Percentiles rank a stretch among this genome's conserved stretches.
These are phyloP conservation scores for Lysandra bellargus DNA, from an alignment of 2,888 invertebrate genomes.

Conservation along the genomic window DNA sequence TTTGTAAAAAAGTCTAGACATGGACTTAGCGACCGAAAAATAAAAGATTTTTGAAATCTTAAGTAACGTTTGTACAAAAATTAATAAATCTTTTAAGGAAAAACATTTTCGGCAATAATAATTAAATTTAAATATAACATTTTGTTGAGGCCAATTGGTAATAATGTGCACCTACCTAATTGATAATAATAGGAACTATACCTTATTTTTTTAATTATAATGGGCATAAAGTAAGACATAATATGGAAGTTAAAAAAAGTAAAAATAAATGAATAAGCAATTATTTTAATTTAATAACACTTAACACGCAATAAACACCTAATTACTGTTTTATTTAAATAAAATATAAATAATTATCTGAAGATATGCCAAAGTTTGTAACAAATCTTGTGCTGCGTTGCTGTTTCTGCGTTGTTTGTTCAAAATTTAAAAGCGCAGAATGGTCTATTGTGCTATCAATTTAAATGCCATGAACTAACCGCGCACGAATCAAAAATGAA, in stretches of 20 bases:
- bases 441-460: too few relatives aligned
- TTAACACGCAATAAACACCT: not conserved
- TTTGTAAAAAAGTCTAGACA: not conserved
- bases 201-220: not conserved
- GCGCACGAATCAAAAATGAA: too few relatives aligned
- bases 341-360: not conserved
- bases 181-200: too few relatives aligned
- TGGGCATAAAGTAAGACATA: too few relatives aligned
- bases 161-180: too few relatives aligned
- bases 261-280: not conserved
- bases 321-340: not conserved
- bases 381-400: constrained; percentile 3
- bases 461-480: too few relatives aligned
- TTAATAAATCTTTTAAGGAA: not conserved
- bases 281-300: constrained; percentile 4
- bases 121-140: not conserved
- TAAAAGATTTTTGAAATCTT: not conserved
- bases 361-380: not conserved
- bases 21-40: not conserved
- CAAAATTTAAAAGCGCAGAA: too few relatives aligned
- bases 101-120: not conserved
- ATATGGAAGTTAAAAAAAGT: not conserved
- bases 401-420: too few relatives aligned
- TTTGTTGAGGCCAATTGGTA: not conserved
- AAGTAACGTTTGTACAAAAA: not conserved